Percentiles rank a stretch among this genome's conserved stretches.
These are phyloP conservation scores for Trachemys scripta DNA, from an alignment of 2,113 vertebrate species.

Conservation along the genomic window DNA sequence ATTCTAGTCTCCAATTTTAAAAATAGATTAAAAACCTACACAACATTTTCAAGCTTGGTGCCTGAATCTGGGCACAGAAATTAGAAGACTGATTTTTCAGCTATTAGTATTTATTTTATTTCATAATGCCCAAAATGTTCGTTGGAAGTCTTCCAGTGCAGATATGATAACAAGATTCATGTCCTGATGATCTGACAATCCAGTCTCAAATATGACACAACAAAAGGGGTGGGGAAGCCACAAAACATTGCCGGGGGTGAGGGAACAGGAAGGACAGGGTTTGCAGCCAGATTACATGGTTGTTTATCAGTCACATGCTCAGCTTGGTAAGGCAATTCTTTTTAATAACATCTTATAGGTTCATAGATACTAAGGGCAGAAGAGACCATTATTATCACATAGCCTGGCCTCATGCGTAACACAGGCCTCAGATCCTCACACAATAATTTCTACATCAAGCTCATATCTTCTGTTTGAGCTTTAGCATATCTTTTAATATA, in stretches of 20 bases:
- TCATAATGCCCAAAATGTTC: neutral
- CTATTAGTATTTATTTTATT: neutral
- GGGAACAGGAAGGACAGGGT: no score
- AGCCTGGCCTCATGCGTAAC: neutral
- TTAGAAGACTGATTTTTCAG: neutral
- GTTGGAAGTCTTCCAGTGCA: neutral
- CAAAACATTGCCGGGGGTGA: neutral
- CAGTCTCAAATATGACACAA: neutral
- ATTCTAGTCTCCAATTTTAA: neutral
- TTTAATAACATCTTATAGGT: neutral
- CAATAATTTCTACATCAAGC: neutral
- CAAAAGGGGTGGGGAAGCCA: neutral
- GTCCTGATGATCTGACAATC: neutral
- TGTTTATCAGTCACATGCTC: neutral
- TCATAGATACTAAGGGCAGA: neutral
- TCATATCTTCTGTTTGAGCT: neutral
- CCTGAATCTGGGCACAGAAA: neutral
- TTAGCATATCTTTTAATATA: neutral
- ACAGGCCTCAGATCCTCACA: neutral
- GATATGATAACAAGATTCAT: neutral
- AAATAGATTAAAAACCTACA: neutral
- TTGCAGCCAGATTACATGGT: neutral
- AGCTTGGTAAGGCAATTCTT: neutral
- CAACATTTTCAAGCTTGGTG: neutral
- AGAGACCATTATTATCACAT: neutral